phyloP scores from a whole-genome alignment of 2,888 invertebrate species.

The Epiblema foenella region DNA sequence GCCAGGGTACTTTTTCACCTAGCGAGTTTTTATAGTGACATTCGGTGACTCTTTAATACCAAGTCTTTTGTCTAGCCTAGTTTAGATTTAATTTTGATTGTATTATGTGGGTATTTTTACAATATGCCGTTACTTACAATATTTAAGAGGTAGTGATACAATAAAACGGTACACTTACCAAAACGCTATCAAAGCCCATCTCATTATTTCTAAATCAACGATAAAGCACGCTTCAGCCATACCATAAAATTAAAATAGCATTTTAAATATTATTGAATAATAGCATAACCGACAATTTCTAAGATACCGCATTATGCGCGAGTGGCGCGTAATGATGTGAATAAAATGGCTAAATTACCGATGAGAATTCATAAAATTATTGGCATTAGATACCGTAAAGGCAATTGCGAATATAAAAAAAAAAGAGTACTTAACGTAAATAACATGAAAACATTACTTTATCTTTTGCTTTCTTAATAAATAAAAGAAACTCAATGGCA shows the following conservation, averaged over 20 bases:
- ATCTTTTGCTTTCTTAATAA: too few relatives aligned
- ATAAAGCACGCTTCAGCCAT: slow-evolving; percentile 28
- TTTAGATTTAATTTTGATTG: too few relatives aligned
- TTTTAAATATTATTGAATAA: slow-evolving; percentile 30
- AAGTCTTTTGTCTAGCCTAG: too few relatives aligned
- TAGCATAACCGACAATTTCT: slow-evolving; percentile 35
- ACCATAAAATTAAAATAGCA: slow-evolving; percentile 21
- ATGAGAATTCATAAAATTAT: slow-evolving; percentile 52
- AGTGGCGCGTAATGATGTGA: slow-evolving; percentile 46
- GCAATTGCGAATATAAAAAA: background rate
- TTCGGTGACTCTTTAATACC: too few relatives aligned
- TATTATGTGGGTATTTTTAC: too few relatives aligned
- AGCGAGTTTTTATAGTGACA: too few relatives aligned
- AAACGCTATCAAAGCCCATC: too few relatives aligned
- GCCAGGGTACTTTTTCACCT: too few relatives aligned
- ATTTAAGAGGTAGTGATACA: too few relatives aligned
- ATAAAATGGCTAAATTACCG: slow-evolving; percentile 59
- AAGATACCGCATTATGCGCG: slow-evolving; percentile 39
- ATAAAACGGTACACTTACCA: too few relatives aligned
- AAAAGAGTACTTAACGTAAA: background rate
- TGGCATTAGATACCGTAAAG: slow-evolving; percentile 32
- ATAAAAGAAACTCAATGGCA: background rate
- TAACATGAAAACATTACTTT: background rate
- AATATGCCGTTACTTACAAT: too few relatives aligned
- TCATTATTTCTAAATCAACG: background rate